Conservation (phyloP, 2,113 vertebrate species). For the Hyperoodon ampullatus region DNA sequence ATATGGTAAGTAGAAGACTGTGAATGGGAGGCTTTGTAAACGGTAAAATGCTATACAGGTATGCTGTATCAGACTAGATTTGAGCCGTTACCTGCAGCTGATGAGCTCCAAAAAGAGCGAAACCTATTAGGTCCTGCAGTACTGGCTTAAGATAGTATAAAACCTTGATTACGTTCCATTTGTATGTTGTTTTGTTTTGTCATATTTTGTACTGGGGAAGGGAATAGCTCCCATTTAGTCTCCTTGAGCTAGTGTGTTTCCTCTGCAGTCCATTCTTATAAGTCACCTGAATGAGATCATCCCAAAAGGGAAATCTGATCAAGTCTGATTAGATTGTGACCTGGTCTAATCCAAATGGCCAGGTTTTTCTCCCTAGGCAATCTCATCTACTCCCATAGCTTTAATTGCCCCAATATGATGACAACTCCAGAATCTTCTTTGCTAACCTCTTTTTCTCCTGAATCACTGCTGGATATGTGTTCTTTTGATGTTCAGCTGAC, state of each 20-base stretch:
- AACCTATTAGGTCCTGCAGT: conserved; percentile 88
- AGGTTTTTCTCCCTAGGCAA: neutral
- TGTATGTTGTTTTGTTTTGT: conserved; percentile 9
- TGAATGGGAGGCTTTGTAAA: neutral
- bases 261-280: conserved; percentile 24
- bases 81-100: conserved; percentile 89
- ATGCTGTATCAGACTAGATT: neutral
- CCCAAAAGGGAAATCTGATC: neutral
- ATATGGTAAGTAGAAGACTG: neutral
- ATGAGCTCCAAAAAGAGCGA: conserved; percentile 90
- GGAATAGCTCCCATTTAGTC: conserved; percentile 9
- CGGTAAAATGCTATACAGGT: neutral
- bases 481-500: neutral
- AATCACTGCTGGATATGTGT: neutral
- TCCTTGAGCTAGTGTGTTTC: conserved; percentile 23
- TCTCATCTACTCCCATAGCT: neutral
- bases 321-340: neutral
- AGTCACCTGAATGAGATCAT: neutral
- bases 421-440: neutral
- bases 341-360: neutral
- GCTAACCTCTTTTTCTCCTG: neutral
- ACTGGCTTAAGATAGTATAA: conserved; percentile 77
- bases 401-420: neutral
- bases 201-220: neutral
- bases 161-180: neutral